Conservation (phyloP, 2,888 invertebrate species). For the Caenorhabditis plicata region DNA sequence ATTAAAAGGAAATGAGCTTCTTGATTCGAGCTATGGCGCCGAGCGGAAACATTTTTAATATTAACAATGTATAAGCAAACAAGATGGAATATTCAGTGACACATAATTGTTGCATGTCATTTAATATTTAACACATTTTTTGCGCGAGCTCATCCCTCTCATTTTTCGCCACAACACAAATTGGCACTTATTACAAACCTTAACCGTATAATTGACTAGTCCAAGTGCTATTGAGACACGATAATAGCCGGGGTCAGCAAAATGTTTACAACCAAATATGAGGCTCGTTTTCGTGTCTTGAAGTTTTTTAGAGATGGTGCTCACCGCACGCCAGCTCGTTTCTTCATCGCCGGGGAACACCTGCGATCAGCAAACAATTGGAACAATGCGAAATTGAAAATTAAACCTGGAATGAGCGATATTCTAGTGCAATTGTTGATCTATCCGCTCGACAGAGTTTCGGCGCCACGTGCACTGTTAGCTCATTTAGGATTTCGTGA, state of each 20-base stretch:
- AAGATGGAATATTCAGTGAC: too few relatives aligned
- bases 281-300: constrained; percentile 32
- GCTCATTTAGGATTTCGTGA: constrained; percentile 43
- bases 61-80: too few relatives aligned
- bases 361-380: constrained; percentile 12
- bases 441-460: constrained; percentile 36
- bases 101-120: too few relatives aligned
- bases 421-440: constrained; percentile 28
- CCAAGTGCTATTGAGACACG: constrained; percentile 36
- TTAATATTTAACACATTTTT: too few relatives aligned
- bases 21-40: too few relatives aligned
- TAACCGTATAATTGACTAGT: constrained; percentile 32
- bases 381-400: constrained; percentile 4
- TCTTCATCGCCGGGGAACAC: constrained; percentile 39
- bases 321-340: constrained; percentile 26
- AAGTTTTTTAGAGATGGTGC: constrained; percentile 12
- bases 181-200: too few relatives aligned
- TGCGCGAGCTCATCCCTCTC: too few relatives aligned
- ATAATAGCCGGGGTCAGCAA: constrained; percentile 47
- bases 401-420: constrained; percentile 35
- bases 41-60: too few relatives aligned
- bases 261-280: constrained; percentile 44
- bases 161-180: too few relatives aligned
- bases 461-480: constrained; percentile 31
- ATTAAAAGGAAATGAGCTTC: too few relatives aligned